Conservation (phyloP, 2,888 invertebrate genomes). For the Luperina nickerlii region DNA sequence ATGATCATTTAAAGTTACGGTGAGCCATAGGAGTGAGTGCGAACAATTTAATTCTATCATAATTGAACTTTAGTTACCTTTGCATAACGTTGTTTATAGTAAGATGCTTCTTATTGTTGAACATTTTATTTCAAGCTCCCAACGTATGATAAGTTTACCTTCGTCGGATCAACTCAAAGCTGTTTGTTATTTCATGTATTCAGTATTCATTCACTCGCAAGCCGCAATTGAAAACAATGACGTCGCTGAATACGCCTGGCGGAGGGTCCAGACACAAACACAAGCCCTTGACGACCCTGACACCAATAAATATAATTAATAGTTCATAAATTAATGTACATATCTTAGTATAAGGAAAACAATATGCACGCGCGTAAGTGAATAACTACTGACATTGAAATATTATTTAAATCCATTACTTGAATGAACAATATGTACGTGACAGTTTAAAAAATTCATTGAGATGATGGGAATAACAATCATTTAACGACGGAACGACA, state of each 20-base stretch:
- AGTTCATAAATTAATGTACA: conserved; percentile 35
- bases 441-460: conserved; percentile 6
- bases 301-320: conserved; percentile 49
- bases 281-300: conserved; percentile 43
- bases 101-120: background rate
- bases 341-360: conserved; percentile 57
- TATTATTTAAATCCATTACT: conserved; percentile 32
- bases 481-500: background rate
- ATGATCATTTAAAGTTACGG: background rate
- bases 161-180: background rate
- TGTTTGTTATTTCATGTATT: conserved; percentile 22
- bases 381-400: conserved; percentile 48
- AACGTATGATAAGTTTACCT: background rate
- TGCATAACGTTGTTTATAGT: background rate
- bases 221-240: conserved; percentile 34
- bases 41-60: background rate
- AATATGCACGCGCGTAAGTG: conserved; percentile 16
- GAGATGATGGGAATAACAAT: background rate
- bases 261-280: background rate
- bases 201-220: conserved; percentile 10
- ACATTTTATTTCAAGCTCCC: background rate
- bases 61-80: background rate
- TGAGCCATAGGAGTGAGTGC: background rate
- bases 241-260: conserved; percentile 23
- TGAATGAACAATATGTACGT: conserved; percentile 3